These are phyloP conservation scores for Dynastes maya DNA, from an alignment of 2,888 invertebrate genomes.

Conservation along the genomic window DNA sequence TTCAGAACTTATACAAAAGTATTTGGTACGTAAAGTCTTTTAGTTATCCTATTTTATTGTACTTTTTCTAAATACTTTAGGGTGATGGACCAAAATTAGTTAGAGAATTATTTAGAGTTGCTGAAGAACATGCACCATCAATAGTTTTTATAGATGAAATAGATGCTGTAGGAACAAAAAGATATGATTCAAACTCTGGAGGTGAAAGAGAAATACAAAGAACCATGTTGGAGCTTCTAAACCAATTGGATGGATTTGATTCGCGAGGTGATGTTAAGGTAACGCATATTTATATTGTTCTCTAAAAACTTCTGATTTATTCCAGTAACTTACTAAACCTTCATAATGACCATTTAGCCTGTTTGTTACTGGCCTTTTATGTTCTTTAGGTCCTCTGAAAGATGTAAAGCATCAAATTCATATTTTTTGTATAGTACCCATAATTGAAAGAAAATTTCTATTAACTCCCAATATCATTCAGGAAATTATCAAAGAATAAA, in stretches of 20 bases:
- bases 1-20: constrained; percentile 99
- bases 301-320: constrained; percentile 3
- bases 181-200: constrained; percentile 99
- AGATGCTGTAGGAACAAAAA: constrained; percentile 98
- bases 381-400: no score
- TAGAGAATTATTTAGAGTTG: constrained; percentile 97
- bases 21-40: constrained; percentile 77
- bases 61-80: constrained; percentile 66
- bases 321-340: no score
- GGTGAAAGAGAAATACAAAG: constrained; percentile 99
- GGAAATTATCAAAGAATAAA: no score
- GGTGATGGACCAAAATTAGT: constrained; percentile 99
- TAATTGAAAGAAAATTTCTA: no score
- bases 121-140: constrained; percentile 99
- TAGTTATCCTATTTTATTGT: constrained; percentile 14
- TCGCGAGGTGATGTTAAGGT: constrained; percentile 97
- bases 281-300: constrained; percentile 55
- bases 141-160: constrained; percentile 99
- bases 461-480: no score
- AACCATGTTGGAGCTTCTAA: constrained; percentile 98
- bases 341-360: no score
- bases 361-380: no score
- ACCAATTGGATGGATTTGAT: constrained; percentile 98
- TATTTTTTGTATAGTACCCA: no score
- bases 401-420: no score